Evolutionary conservation across 2,113 vertebrate species (phyloP).

Genomic region (Oncorhynchus keta): DNA sequence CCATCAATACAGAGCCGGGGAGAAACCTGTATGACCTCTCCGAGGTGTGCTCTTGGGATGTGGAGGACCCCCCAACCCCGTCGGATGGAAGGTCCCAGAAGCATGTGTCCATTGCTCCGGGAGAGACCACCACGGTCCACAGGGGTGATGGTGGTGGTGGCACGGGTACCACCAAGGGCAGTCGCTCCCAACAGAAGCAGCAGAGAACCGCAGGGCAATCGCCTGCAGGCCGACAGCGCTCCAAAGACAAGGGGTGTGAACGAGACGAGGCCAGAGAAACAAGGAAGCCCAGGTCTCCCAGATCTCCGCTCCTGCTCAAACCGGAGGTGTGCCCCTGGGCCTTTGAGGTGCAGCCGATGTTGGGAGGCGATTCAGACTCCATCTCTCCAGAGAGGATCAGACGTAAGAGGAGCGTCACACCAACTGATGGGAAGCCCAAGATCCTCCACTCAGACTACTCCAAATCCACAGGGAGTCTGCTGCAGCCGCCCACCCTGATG

Average conservation of each 20-base stretch:
- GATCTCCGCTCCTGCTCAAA: constrained; percentile 71
- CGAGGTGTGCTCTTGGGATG: constrained; percentile 94
- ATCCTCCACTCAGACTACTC: constrained; percentile 79
- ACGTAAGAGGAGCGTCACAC: constrained; percentile 81
- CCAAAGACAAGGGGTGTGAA: constrained; percentile 77
- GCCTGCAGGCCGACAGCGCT: constrained; percentile 69
- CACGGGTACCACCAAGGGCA: constrained; percentile 69
- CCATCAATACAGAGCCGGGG: constrained; percentile 82
- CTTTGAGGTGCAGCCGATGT: constrained; percentile 69
- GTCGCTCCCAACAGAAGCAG: constrained; percentile 80
- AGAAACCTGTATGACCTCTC: constrained; percentile 83
- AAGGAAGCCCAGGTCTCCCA: constrained; percentile 60
- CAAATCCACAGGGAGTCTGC: constrained; percentile 84
- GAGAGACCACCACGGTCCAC: constrained; percentile 76
- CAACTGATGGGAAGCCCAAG: constrained; percentile 78
- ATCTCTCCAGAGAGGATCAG: constrained; percentile 79
- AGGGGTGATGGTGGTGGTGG: constrained; percentile 37
- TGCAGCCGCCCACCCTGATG: constrained; percentile 81
- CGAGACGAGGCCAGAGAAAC: constrained; percentile 71
- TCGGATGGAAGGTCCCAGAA: constrained; percentile 89
- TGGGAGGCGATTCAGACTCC: constrained; percentile 56
- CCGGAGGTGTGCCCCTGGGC: constrained; percentile 70
- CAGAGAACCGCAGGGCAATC: constrained; percentile 75
- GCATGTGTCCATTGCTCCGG: constrained; percentile 94
- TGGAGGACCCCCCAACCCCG: constrained; percentile 83